A percentile compares a stretch with the other conserved stretches of the same genome.
Conservation (phyloP, 2,797 vertebrate species). For the Phoebastria nigripes region DNA sequence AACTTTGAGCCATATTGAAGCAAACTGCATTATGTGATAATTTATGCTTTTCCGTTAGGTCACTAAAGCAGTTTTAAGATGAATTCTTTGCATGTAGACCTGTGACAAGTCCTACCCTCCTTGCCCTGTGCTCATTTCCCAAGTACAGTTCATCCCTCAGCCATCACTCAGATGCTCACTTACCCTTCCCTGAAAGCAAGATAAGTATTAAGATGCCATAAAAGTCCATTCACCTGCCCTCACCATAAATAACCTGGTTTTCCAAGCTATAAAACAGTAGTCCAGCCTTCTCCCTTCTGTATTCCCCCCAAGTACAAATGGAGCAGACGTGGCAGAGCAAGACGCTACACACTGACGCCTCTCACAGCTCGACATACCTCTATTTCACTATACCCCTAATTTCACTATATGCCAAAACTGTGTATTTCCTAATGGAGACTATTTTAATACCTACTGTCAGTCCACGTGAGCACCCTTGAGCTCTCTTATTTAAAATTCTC, state of each 20-base stretch:
- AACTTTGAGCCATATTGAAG: neutral
- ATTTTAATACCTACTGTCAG: neutral
- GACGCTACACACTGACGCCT: neutral
- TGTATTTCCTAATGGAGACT: rapidly evolving
- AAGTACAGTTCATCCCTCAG: neutral
- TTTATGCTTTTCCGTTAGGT: neutral
- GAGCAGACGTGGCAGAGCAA: neutral
- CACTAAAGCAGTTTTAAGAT: neutral
- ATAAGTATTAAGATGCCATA: neutral
- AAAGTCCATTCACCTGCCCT: neutral
- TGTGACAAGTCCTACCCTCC: too few relatives aligned
- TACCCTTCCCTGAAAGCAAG: neutral
- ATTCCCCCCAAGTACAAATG: neutral
- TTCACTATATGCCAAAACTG: neutral
- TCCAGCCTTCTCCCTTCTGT: neutral
- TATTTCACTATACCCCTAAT: too few relatives aligned
- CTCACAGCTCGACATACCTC: neutral
- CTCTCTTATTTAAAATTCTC: neutral
- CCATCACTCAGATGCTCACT: neutral
- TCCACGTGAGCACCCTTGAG: rapidly evolving
- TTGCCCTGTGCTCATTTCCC: neutral
- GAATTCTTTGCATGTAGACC: neutral
- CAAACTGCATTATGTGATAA: neutral
- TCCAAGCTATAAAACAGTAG: neutral
- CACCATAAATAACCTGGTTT: rapidly evolving